phyloP scores from a whole-genome alignment of 2,113 vertebrate species.

The Trinectes maculatus region DNA sequence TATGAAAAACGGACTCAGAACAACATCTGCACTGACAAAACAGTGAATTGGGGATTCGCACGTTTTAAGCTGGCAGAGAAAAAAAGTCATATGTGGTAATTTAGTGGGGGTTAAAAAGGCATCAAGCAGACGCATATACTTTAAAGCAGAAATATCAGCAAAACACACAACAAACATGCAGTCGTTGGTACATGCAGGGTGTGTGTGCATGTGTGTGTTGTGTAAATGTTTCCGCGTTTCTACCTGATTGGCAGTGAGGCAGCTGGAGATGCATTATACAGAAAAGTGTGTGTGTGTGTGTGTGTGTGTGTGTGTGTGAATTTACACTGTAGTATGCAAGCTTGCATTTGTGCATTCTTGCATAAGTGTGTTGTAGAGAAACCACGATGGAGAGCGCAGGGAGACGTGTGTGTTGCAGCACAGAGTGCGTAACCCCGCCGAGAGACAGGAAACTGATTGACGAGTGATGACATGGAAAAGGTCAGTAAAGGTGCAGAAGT shows the following conservation, averaged over 20 bases:
- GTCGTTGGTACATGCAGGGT: not conserved
- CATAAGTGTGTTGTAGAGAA: not conserved
- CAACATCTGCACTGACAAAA: no score
- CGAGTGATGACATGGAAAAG: not conserved
- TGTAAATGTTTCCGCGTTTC: constrained; percentile 34
- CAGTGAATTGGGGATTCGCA: no score
- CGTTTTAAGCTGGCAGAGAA: no score
- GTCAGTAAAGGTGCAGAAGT: not conserved
- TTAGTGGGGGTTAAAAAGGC: no score
- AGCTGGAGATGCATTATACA: constrained; percentile 43
- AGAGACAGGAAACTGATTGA: not conserved
- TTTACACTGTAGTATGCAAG: not conserved
- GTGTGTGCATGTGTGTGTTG: not conserved
- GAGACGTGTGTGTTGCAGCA: not conserved
- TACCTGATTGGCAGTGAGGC: not conserved
- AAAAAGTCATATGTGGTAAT: no score
- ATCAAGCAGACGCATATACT: no score
- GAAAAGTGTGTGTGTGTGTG: constrained; percentile 19
- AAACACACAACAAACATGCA: no score
- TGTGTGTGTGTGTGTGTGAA: not conserved
- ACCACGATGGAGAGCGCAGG: not conserved
- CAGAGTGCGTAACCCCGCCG: not conserved
- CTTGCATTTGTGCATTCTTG: not conserved
- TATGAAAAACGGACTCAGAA: no score
- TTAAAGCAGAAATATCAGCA: no score